These are phyloP conservation scores for Lepeophtheirus salmonis DNA, from an alignment of 1,140 invertebrate species.

Conservation along the genomic window DNA sequence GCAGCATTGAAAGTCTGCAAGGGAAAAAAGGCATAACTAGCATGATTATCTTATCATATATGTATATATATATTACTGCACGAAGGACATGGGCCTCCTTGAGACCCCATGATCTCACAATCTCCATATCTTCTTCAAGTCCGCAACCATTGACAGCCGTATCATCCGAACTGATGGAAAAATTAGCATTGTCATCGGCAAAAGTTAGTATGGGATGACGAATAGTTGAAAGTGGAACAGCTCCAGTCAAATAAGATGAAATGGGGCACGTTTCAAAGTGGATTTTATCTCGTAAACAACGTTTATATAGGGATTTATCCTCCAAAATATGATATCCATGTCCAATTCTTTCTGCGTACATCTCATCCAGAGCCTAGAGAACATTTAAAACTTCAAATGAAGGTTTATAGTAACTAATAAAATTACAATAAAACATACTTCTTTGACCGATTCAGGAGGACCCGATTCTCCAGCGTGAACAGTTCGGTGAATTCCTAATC, in stretches of 20 bases:
- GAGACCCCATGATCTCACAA: slow-evolving; percentile 29
- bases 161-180: slow-evolving; percentile 42
- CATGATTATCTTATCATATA: slow-evolving; percentile 10
- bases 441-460: slow-evolving; percentile 23
- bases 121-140: slow-evolving; percentile 32
- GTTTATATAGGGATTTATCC: slow-evolving; percentile 32
- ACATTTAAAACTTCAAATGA: too few relatives aligned
- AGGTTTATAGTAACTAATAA: too few relatives aligned
- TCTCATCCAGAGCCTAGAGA: slow-evolving; percentile 32
- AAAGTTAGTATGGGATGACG: slow-evolving; percentile 28
- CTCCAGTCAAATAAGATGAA: slow-evolving; percentile 37
- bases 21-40: slow-evolving; percentile 17
- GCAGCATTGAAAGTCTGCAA: slow-evolving; percentile 36
- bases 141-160: slow-evolving; percentile 33
- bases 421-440: slow-evolving; percentile 10
- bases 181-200: slow-evolving; percentile 37
- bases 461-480: slow-evolving; percentile 40
- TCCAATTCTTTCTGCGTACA: slow-evolving; percentile 37
- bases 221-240: slow-evolving; percentile 2
- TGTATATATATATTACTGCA: slow-evolving; percentile 22
- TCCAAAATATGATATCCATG: slow-evolving; percentile 39
- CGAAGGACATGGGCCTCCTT: slow-evolving; percentile 7
- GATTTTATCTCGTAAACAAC: slow-evolving; percentile 25
- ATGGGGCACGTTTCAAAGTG: slow-evolving; percentile 39
- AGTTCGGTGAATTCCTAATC: slow-evolving; percentile 34